These are phyloP conservation scores for Dendronephthya gigantea DNA, from an alignment of 64 coral and sea anemone genomes.

Conservation along the genomic window DNA sequence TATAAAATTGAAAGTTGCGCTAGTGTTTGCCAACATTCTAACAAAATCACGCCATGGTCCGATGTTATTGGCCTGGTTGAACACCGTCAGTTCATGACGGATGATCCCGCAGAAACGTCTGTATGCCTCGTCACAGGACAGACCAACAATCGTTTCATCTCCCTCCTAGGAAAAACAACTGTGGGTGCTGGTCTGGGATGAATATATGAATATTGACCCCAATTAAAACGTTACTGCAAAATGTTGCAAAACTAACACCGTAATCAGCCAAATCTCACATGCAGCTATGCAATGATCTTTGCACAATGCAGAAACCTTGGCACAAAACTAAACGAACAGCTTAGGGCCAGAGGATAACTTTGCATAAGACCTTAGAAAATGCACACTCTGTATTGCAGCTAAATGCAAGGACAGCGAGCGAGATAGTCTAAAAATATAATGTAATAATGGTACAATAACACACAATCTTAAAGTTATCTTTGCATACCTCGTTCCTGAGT, in stretches of 20 bases:
- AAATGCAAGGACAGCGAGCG: too few relatives aligned
- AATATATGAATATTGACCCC: too few relatives aligned
- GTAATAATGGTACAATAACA: background rate
- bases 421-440: too few relatives aligned
- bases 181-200: too few relatives aligned
- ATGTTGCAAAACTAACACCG: too few relatives aligned
- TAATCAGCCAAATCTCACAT: background rate
- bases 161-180: background rate
- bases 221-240: background rate
- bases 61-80: constrained; percentile 24
- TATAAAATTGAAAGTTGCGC: constrained; percentile 60
- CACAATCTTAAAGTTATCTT: too few relatives aligned
- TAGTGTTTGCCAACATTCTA: constrained; percentile 51
- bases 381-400: too few relatives aligned
- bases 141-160: constrained; percentile 18
- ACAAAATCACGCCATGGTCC: constrained; percentile 59
- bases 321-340: background rate
- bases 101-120: constrained; percentile 58
- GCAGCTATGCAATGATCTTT: background rate
- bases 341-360: background rate
- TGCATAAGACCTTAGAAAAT: too few relatives aligned
- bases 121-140: constrained; percentile 71
- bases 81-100: constrained; percentile 44
- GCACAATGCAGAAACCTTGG: background rate
- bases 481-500: background rate